Evolutionary conservation across 2,888 invertebrate genomes (phyloP), one percentile per base, ranked within the genome.

Genomic region (Ormyrus pomaceus): DNA sequence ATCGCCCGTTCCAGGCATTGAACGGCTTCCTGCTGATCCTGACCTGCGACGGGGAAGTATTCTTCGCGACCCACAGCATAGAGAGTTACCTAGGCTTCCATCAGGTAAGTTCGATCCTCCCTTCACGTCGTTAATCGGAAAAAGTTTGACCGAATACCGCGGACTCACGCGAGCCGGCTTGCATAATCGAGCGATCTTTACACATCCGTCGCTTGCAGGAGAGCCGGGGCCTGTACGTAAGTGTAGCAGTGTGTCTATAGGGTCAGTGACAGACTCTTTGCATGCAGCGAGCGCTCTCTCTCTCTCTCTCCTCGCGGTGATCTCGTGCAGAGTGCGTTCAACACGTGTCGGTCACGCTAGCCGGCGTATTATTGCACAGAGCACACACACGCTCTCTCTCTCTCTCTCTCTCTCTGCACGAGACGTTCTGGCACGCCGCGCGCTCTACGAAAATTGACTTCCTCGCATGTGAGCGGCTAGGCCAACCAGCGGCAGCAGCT

Each of bases 11-110:
- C 77, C 94, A 98, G 99, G 99, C 99, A 84, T 94, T 99, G 91
- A 99, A 99, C 92, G 99, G 99, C 87, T 99, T 99, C 94, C 95
- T 99, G 90, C 96, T 99, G 94, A 98, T 99, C 90, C 94, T 99
- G 84, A 99, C 98, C 85, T 98, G 98, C 92, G 99, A 99, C 91
- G 99, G 99, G 83, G 99, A 99, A 92, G 99, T 99, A 71, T 99
- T 99, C 94, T 99, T 99, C 93, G 99, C 99, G 80, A 99, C 99
- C 83, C 97, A 99, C 93, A 99, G 98, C 92, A 99, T 99, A 91
- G 99, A 99, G 93, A 98, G 97, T 91, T 99, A 99, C 93, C 94
- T 99, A 89, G 99, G 99, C 91, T 99, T 99, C 94, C 99, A 99
- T 93, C 99, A 99, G 96, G 99, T 99, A 93, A 77, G 77, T 71